Conservation (phyloP, 2,888 invertebrate species). For the Acanthococcus lagerstroemiae region DNA sequence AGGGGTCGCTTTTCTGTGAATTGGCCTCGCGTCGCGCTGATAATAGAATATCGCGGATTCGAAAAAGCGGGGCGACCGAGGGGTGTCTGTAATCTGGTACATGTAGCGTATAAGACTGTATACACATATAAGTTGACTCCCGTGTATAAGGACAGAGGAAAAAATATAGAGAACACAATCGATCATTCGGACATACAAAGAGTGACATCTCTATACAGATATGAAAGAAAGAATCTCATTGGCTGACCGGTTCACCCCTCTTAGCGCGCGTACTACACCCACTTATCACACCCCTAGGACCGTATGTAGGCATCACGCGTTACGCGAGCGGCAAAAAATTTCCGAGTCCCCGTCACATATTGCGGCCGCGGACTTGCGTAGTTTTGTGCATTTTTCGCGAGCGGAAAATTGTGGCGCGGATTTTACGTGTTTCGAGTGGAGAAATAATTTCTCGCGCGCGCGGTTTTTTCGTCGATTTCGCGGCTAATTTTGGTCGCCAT, state of each 20-base stretch:
- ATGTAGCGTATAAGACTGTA: constrained; percentile 12
- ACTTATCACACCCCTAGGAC: constrained; percentile 26
- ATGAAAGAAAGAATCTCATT: constrained; percentile 26
- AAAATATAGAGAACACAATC: constrained; percentile 10
- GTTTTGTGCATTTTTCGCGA: no score
- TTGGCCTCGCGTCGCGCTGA: background rate
- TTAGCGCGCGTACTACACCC: constrained; percentile 19
- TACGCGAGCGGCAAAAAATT: background rate
- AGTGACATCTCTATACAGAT: constrained; percentile 31
- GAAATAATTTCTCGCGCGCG: no score
- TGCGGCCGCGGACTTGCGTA: background rate
- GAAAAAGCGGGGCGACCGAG: no score
- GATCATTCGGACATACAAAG: constrained; percentile 30
- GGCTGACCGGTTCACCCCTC: constrained; percentile 30
- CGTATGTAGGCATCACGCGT: constrained; percentile 25
- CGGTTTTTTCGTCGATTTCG: no score
- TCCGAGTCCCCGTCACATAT: background rate
- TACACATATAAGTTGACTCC: constrained; percentile 21
- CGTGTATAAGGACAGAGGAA: constrained; percentile 3
- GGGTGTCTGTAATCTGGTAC: constrained; percentile 20
- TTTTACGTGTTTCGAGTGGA: no score
- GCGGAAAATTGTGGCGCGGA: no score
- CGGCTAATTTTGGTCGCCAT: no score
- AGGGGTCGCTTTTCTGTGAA: constrained; percentile 14
- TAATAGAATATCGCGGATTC: no score